Evolutionary conservation across 2,888 invertebrate species (phyloP).

Genomic region (Metallyticus violacea): DNA sequence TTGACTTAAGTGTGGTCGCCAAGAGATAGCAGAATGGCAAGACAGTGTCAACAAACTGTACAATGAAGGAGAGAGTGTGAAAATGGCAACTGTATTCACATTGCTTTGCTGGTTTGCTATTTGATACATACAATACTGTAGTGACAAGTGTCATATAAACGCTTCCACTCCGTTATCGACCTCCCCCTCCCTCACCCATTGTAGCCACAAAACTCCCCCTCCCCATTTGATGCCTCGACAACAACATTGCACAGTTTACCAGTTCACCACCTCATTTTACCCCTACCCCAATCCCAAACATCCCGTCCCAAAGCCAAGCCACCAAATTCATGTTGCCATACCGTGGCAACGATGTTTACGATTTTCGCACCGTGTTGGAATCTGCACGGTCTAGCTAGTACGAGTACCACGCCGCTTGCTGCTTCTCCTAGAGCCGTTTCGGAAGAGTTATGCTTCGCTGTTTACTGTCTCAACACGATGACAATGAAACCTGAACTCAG

Average conservation of each 20-base stretch:
- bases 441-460: not conserved
- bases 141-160: constrained; percentile 17
- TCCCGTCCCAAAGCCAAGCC: not conserved
- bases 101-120: not conserved
- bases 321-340: too few species aligned
- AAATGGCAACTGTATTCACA: not conserved
- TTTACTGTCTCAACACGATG: not conserved
- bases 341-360: not conserved
- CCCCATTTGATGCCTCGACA: constrained; percentile 2
- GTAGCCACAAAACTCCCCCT: not conserved
- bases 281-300: not conserved
- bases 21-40: too few species aligned
- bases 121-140: constrained; percentile 7
- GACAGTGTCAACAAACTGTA: too few species aligned
- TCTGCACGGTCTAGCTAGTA: not conserved
- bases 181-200: not conserved
- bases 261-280: not conserved
- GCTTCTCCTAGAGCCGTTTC: not conserved
- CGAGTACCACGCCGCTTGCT: not conserved
- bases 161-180: not conserved
- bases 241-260: constrained; percentile 13
- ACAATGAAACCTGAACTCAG: too few species aligned
- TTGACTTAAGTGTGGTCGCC: too few species aligned
- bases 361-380: not conserved
- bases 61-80: not conserved